phyloP scores from a whole-genome alignment of 2,797 vertebrate species.

The Thaleichthys pacificus region DNA sequence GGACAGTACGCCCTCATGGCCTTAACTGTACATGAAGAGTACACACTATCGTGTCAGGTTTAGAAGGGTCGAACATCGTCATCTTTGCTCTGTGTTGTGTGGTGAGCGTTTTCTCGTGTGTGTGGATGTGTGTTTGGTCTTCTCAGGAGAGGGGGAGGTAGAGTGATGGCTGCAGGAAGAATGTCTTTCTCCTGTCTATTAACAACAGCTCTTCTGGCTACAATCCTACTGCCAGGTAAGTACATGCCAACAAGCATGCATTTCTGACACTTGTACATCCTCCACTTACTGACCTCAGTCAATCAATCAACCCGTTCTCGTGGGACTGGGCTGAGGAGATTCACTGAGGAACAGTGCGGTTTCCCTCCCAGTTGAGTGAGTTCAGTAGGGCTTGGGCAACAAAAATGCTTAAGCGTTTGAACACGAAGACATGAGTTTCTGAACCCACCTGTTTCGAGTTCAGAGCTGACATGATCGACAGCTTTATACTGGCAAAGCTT shows the following conservation, averaged over 20 bases:
- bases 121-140: not conserved
- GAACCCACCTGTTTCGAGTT: slow-evolving; percentile 48
- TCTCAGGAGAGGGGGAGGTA: slow-evolving; percentile 39
- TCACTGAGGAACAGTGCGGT: not conserved
- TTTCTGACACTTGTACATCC: too few relatives aligned
- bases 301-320: too few relatives aligned
- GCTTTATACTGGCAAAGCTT: slow-evolving; percentile 24
- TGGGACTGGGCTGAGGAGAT: not conserved
- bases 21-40: not conserved
- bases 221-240: slow-evolving; percentile 69
- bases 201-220: slow-evolving; percentile 49
- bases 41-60: not conserved
- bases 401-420: not conserved
- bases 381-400: not conserved
- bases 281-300: too few relatives aligned
- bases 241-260: slow-evolving; percentile 1
- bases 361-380: not conserved
- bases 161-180: slow-evolving; percentile 59
- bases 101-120: not conserved
- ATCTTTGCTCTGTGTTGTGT: not conserved
- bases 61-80: not conserved
- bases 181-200: slow-evolving; percentile 44
- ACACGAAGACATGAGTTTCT: too few relatives aligned
- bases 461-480: slow-evolving; percentile 17
- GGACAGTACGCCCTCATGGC: not conserved